Percentiles rank a stretch among this genome's conserved stretches.
phyloP scores from a whole-genome alignment of 2,888 invertebrate genomes.

The Patella ulyssiponensis region DNA sequence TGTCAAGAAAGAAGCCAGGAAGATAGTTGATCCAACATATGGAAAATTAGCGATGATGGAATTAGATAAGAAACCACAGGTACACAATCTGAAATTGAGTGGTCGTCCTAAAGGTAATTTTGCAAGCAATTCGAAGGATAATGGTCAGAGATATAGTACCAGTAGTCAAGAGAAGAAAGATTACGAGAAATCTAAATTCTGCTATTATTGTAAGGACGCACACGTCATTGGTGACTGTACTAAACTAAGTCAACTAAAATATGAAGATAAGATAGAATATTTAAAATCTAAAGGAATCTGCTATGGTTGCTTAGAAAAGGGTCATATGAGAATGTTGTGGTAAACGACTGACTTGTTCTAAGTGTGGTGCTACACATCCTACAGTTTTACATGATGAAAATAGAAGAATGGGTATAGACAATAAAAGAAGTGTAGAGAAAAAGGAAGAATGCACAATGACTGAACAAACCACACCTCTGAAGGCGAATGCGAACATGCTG shows the following conservation, averaged over 20 bases:
- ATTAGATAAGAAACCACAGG: too few species aligned
- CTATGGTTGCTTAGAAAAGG: conserved; percentile 11
- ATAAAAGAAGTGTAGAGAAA: too few species aligned
- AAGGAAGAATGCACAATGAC: too few species aligned
- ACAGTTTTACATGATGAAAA: neutral
- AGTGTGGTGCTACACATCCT: neutral
- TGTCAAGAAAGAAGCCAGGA: too few species aligned
- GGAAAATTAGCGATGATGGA: too few species aligned
- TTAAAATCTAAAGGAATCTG: conserved; percentile 9
- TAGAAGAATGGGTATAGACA: too few species aligned
- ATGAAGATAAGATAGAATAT: conserved; percentile 13
- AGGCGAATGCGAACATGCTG: too few species aligned
- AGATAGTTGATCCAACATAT: too few species aligned
- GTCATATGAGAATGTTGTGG: neutral
- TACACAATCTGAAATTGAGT: neutral
- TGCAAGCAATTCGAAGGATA: neutral
- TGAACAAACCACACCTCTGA: too few species aligned
- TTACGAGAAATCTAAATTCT: too few species aligned
- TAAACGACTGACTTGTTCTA: neutral
- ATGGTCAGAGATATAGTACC: neutral
- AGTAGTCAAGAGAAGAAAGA: too few species aligned
- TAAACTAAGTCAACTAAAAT: neutral
- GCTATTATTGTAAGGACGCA: neutral
- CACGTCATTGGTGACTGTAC: neutral
- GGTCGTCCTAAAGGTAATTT: neutral